Conservation (phyloP, 2,797 vertebrate genomes). For the Pseudochaenichthys georgianus region DNA sequence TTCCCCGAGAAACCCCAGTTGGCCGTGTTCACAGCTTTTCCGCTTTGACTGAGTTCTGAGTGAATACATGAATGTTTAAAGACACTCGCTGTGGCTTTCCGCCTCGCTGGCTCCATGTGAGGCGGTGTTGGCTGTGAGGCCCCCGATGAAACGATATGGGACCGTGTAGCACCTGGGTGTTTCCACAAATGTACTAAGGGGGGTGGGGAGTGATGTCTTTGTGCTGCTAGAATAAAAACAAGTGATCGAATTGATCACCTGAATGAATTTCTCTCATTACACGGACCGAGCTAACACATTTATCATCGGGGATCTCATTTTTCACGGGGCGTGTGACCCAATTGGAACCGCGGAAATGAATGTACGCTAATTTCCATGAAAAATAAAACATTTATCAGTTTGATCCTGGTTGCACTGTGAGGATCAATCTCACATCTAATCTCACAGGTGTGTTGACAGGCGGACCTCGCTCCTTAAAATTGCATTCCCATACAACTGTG, state of each 20-base stretch:
- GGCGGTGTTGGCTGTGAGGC: constrained; percentile 38
- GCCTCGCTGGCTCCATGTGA: constrained; percentile 45
- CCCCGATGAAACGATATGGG: constrained; percentile 39
- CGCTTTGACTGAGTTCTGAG: constrained; percentile 76
- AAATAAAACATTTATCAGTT: constrained; percentile 55
- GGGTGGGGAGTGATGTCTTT: constrained; percentile 6
- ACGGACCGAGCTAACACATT: constrained; percentile 19
- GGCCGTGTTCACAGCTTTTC: constrained; percentile 64
- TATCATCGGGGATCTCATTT: constrained; percentile 39
- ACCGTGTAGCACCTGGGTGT: constrained; percentile 1
- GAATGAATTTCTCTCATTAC: constrained; percentile 28
- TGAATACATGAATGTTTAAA: constrained; percentile 81
- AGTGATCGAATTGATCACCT: background rate
- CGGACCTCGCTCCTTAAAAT: too few relatives aligned
- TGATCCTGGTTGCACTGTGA: constrained; percentile 9
- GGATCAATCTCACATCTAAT: constrained; percentile 16
- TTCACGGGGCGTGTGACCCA: constrained; percentile 46
- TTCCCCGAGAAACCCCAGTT: constrained; percentile 66
- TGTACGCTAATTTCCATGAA: constrained; percentile 35
- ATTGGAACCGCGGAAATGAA: constrained; percentile 32
- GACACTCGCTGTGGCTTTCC: constrained; percentile 31
- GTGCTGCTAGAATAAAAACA: constrained; percentile 6
- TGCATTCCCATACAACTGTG: too few relatives aligned
- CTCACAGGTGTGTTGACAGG: background rate
- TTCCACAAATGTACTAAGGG: constrained; percentile 25